Percentiles rank a stretch among this genome's conserved stretches.
phyloP scores from a whole-genome alignment of 1,140 invertebrate genomes.

The Arion vulgaris region DNA sequence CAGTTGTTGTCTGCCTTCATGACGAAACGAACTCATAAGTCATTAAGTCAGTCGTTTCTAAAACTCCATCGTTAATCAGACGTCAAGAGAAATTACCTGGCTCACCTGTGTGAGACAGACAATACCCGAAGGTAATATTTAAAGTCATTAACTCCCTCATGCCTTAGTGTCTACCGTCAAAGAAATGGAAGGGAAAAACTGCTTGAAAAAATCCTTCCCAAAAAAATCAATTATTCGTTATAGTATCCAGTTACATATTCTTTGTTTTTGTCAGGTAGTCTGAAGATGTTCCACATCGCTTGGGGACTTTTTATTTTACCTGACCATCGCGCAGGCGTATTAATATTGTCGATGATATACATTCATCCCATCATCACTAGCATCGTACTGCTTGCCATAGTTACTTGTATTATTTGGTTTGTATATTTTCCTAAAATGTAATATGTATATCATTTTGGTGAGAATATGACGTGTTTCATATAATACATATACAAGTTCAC shows the following conservation, averaged over 20 bases:
- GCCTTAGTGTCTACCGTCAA: neutral
- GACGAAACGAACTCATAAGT: neutral
- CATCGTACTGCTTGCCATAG: too few relatives aligned
- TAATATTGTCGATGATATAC: neutral
- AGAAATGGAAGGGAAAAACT: neutral
- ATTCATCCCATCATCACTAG: too few relatives aligned
- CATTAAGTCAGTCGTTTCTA: neutral
- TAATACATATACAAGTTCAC: too few relatives aligned
- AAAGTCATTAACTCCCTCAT: slow-evolving; percentile 2
- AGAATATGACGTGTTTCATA: too few relatives aligned
- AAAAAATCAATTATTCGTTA: slow-evolving; percentile 21
- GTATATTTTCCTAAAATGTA: too few relatives aligned
- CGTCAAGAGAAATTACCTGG: neutral
- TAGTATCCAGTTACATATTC: slow-evolving; percentile 14
- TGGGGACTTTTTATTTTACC: neutral
- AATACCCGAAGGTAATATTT: neutral
- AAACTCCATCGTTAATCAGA: neutral
- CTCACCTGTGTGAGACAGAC: neutral
- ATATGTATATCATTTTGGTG: too few relatives aligned
- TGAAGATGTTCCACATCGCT: slow-evolving; percentile 1
- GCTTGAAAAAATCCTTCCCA: neutral
- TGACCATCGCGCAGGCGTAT: neutral
- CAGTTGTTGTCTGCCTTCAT: neutral
- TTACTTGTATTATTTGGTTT: too few relatives aligned
- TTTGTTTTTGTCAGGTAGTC: slow-evolving; percentile 12